phyloP scores from a whole-genome alignment of 2,797 vertebrate species.

The Lepus oiostolus region DNA sequence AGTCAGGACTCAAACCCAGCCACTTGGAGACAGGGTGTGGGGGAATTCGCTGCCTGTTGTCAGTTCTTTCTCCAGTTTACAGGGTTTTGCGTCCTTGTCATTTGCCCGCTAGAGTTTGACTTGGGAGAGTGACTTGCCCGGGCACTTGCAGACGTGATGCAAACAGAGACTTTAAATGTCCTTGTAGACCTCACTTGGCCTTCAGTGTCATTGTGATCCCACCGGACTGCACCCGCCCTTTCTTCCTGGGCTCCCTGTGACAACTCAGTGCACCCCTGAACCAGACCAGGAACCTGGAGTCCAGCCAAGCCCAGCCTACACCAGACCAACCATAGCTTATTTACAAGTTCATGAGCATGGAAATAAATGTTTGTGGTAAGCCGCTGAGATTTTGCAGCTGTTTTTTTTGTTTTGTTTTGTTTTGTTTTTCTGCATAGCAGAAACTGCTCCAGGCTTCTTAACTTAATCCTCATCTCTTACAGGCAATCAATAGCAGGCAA shows the following conservation, averaged over 20 bases:
- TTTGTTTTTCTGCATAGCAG: not conserved
- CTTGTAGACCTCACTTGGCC: not conserved
- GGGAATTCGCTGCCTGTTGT: no score
- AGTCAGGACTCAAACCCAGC: no score
- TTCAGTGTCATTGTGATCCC: not conserved
- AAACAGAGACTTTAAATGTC: not conserved
- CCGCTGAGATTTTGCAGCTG: not conserved
- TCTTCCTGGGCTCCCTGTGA: not conserved
- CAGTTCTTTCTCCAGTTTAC: not conserved
- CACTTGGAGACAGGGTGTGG: no score
- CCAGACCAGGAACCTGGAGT: not conserved
- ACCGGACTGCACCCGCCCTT: not conserved
- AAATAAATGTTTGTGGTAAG: not conserved
- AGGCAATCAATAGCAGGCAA: not conserved
- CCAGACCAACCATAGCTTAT: not conserved
- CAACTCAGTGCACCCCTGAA: not conserved
- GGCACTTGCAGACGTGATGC: not conserved
- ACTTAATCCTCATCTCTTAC: slow-evolving; percentile 25
- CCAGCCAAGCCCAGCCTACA: not conserved
- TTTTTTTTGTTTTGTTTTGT: not conserved
- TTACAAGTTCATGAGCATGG: not conserved
- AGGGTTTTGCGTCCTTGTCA: not conserved
- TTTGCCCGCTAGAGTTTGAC: not conserved
- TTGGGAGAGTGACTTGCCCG: not conserved
- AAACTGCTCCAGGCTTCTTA: not conserved